Percentiles rank a stretch among this genome's conserved stretches.
Evolutionary conservation across 2,113 vertebrate genomes (phyloP).

Genomic region (Chunga burmeisteri): DNA sequence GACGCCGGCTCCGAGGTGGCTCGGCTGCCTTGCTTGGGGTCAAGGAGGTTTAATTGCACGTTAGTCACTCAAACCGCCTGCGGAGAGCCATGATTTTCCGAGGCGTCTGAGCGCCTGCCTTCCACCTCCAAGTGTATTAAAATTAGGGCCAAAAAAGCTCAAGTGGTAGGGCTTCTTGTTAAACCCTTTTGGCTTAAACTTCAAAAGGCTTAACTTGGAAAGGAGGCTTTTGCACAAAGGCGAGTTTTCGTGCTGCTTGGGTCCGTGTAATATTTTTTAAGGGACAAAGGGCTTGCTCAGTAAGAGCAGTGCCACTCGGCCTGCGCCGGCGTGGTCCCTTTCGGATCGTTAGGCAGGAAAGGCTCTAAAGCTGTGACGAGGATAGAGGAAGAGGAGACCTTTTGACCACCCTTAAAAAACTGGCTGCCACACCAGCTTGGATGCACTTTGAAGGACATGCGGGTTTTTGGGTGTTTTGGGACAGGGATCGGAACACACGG

Average conservation of each 20-base stretch:
- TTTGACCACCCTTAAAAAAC: no score
- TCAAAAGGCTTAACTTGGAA: not conserved
- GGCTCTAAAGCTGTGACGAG: not conserved
- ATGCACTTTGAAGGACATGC: fast-evolving
- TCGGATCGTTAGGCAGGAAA: fast-evolving
- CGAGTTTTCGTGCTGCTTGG: not conserved
- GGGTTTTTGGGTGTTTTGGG: not conserved
- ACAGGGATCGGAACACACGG: fast-evolving
- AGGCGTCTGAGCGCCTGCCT: not conserved
- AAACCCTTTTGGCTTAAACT: not conserved
- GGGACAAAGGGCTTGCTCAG: not conserved
- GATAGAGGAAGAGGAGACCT: fast-evolving
- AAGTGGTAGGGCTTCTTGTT: fast-evolving
- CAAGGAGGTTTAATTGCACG: fast-evolving
- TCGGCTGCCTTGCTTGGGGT: no score
- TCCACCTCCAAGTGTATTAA: not conserved
- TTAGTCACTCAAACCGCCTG: no score
- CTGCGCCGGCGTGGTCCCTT: fast-evolving
- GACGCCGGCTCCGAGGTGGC: fast-evolving
- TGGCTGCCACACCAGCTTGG: fast-evolving
- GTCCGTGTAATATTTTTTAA: fast-evolving
- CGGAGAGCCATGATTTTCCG: fast-evolving
- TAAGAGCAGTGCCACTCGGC: fast-evolving
- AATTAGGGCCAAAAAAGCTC: not conserved
- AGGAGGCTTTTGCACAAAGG: fast-evolving